Evolutionary conservation across 2,888 invertebrate species (phyloP).

Genomic region (Tetheella fluctuosa): DNA sequence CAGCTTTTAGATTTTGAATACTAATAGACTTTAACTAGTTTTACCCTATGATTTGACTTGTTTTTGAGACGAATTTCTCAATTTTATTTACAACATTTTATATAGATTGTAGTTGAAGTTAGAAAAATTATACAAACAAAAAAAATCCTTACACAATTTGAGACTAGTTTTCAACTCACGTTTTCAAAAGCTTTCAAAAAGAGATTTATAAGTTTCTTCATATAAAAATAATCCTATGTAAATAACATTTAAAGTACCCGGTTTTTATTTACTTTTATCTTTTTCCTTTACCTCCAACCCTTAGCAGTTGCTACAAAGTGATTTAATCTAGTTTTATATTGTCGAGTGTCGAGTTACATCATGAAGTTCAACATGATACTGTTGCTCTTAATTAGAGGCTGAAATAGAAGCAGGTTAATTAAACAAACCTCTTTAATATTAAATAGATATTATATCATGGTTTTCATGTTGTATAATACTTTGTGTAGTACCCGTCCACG

Average conservation of each 20-base stretch:
- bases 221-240: neutral
- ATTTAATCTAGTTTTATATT: neutral
- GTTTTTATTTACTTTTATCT: neutral
- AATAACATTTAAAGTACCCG: neutral
- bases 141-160: too few relatives aligned
- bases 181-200: neutral
- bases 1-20: slow-evolving; percentile 14
- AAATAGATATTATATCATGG: too few relatives aligned
- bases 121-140: too few relatives aligned
- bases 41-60: neutral
- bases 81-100: too few relatives aligned
- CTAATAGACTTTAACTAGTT: neutral
- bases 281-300: neutral
- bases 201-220: neutral
- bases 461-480: too few relatives aligned
- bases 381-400: neutral
- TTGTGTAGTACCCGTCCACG: too few relatives aligned
- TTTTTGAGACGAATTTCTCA: too few relatives aligned
- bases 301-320: neutral
- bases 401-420: neutral
- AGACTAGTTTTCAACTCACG: neutral
- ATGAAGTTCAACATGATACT: neutral
- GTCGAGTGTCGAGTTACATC: neutral
- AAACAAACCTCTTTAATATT: neutral
- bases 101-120: too few relatives aligned